Conservation (phyloP, 2,888 invertebrate species). For the Andricus curvator region DNA sequence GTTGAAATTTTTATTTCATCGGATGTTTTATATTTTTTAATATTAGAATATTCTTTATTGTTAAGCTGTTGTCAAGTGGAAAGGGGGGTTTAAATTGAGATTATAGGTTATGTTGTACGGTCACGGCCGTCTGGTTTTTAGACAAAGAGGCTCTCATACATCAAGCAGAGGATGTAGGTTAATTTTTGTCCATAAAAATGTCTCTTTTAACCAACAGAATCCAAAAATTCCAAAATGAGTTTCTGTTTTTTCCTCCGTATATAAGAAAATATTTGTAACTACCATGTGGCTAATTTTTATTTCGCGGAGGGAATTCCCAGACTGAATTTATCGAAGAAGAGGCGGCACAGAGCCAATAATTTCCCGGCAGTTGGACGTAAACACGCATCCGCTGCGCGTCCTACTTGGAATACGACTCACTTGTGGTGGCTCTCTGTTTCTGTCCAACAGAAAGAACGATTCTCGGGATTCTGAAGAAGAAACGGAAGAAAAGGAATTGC, state of each 20-base stretch:
- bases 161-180: background rate
- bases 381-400: slow-evolving; percentile 52
- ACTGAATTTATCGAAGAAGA: background rate
- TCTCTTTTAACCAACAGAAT: background rate
- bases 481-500: slow-evolving; percentile 1
- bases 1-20: background rate
- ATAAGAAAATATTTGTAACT: background rate
- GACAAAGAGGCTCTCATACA: background rate
- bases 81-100: background rate
- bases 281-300: background rate
- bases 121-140: background rate
- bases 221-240: background rate
- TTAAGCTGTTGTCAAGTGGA: background rate
- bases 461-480: background rate
- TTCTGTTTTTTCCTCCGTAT: background rate
- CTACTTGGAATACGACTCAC: slow-evolving; percentile 46
- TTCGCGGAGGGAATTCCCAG: background rate
- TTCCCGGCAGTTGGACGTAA: background rate
- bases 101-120: background rate
- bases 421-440: slow-evolving; percentile 1
- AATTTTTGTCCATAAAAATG: background rate
- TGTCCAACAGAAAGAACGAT: background rate
- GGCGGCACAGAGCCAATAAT: background rate
- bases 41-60: background rate
- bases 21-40: background rate